Base-by-base conservation (phyloP, 2,797 vertebrate genomes). In the Syngnathus rostellatus region DNA sequence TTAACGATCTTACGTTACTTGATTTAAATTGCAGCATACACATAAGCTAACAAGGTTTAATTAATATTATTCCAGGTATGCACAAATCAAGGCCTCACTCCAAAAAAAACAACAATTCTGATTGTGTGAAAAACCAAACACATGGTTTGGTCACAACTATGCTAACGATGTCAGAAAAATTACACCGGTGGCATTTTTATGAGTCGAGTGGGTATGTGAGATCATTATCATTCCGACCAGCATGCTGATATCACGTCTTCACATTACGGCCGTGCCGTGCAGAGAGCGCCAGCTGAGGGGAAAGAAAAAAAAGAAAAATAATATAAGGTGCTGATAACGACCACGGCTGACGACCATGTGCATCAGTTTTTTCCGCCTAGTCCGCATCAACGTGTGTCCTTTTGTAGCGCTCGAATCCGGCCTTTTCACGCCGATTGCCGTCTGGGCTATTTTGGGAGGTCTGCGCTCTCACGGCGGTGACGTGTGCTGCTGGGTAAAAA, bases 401-500 rank as follows among this genome's bases (percentile, higher is more conserved):
- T 43, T 59, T 4, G 82, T 77, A 80, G 81, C 84, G 21, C 14
- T 58, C 46, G 6, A 78, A 79, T 83, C 69, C 73, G 82, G 76
- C 25, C 10, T n/a, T 58, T 63, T 70, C 82, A 83, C 81, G 81
- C 77, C 79, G 72, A 80, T 80, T 85, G 74, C 78, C 69, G 80
- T 81, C 82, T 71, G 81, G 81, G 84, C 81, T 91, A 90, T 91
- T 91, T 89, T 85, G 68, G 81, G 86, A 79, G 64, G 72, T 66
- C 69, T 65, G 74, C 78, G 50, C 78, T 86, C 78, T 83, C 68
- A 81, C 72, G 81, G 70, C 71, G 63, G 79, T 87, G 86, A 88
- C 87, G 87, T 86, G 84, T 90, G 89, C 89, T 89, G 89, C 87
- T 88, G 86, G 85, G 83, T 87, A 88, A 86, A 88, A 86, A 88